phyloP scores from a whole-genome alignment of 2,113 vertebrate species.

The Bothrops jararaca region DNA sequence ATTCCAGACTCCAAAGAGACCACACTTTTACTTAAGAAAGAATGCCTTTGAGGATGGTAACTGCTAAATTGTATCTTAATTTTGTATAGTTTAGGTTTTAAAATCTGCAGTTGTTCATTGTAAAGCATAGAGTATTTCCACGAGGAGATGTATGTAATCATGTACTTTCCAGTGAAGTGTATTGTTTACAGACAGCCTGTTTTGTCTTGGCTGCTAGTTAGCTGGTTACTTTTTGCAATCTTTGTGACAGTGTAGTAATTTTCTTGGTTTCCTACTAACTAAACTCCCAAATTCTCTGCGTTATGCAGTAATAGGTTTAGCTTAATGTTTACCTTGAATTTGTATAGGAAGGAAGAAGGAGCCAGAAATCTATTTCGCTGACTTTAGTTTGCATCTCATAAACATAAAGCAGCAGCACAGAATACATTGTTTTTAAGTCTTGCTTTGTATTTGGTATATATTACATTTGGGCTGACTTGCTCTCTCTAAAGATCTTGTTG shows the following conservation, averaged over 20 bases:
- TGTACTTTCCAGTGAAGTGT: conserved; percentile 3
- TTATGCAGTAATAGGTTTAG: background rate
- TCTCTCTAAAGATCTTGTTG: fast-evolving
- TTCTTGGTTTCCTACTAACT: conserved; percentile 27
- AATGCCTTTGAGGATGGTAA: background rate
- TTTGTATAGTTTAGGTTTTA: conserved; percentile 9
- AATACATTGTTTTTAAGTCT: background rate
- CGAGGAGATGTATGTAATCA: background rate
- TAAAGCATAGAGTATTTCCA: conserved; percentile 32
- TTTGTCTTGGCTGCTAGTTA: conserved; percentile 4
- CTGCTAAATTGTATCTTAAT: background rate
- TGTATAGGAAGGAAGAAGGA: background rate
- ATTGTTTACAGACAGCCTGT: conserved; percentile 7
- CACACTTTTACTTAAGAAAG: background rate
- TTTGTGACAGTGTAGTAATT: conserved; percentile 9
- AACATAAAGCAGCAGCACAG: background rate
- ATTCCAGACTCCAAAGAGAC: background rate
- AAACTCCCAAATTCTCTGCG: conserved; percentile 15
- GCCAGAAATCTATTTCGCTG: background rate
- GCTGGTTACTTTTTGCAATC: conserved; percentile 26
- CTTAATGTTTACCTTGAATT: conserved; percentile 4
- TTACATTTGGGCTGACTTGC: background rate
- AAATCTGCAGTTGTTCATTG: conserved; percentile 14
- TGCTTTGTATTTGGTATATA: background rate
- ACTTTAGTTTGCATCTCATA: conserved; percentile 21